Evolutionary conservation across 2,888 invertebrate genomes (phyloP).

Genomic region (Cynaeus angustus): DNA sequence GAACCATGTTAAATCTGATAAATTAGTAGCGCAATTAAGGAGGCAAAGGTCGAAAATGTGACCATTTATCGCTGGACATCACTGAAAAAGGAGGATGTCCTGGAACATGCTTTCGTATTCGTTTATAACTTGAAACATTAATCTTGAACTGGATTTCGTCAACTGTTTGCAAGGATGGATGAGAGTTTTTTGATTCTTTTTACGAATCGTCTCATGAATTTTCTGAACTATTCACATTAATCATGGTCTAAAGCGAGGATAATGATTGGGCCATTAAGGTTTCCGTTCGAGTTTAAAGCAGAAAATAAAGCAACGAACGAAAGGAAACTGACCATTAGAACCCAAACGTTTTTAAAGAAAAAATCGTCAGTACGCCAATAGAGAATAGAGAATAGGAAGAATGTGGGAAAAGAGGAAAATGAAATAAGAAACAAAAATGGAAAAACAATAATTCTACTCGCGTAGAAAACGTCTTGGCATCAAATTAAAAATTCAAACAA

Average conservation of each 20-base stretch:
- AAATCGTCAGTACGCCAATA: too few relatives aligned
- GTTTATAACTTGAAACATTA: not conserved
- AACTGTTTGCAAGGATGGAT: conserved; percentile 5
- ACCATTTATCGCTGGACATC: conserved; percentile 25
- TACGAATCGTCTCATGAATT: conserved; percentile 16
- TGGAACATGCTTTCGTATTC: not conserved
- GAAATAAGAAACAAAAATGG: too few relatives aligned
- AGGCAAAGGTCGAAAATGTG: conserved; percentile 49
- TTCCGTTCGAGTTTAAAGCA: conserved; percentile 8
- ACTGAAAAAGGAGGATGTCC: conserved; percentile 5
- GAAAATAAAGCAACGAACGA: conserved; percentile 17
- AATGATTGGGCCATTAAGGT: conserved; percentile 29
- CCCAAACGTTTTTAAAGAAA: not conserved
- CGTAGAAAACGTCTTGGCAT: too few relatives aligned
- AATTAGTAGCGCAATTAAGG: conserved; percentile 44
- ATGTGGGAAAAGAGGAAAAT: too few relatives aligned
- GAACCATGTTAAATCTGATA: conserved; percentile 48
- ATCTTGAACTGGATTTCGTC: conserved; percentile 20
- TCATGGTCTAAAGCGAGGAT: conserved; percentile 20
- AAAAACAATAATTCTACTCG: too few relatives aligned
- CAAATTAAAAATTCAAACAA: too few relatives aligned
- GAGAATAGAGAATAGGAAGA: too few relatives aligned
- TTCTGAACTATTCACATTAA: conserved; percentile 14
- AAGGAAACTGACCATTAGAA: not conserved
- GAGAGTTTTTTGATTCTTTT: conserved; percentile 16